These are phyloP conservation scores for Chymomyza fuscimana DNA, from an alignment of 2,888 invertebrate species.

Conservation along the genomic window DNA sequence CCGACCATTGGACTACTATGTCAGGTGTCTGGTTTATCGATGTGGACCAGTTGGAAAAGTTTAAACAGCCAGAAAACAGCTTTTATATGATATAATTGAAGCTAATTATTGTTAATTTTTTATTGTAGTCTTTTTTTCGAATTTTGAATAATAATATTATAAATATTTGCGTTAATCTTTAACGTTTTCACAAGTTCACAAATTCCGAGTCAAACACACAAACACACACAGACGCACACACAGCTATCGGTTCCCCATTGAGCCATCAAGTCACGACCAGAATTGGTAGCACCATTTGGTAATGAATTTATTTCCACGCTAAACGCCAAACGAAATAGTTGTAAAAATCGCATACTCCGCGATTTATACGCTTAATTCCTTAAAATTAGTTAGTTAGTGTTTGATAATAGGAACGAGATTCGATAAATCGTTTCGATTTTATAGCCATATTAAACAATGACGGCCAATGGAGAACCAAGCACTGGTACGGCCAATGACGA, in stretches of 20 bases:
- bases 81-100: slow-evolving; percentile 39
- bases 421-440: not conserved
- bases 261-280: slow-evolving; percentile 46
- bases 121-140: slow-evolving; percentile 33
- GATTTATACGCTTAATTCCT: not conserved
- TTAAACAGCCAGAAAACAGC: not conserved
- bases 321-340: slow-evolving; percentile 73
- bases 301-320: slow-evolving; percentile 73
- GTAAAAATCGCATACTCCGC: slow-evolving; percentile 48
- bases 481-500: slow-evolving; percentile 40
- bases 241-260: slow-evolving; percentile 19
- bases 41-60: not conserved
- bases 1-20: not conserved
- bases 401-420: not conserved
- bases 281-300: slow-evolving; percentile 38
- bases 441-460: slow-evolving; percentile 45
- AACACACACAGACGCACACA: slow-evolving; percentile 17
- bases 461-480: slow-evolving; percentile 56
- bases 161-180: slow-evolving; percentile 67
- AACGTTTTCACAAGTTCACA: slow-evolving; percentile 62
- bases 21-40: slow-evolving; percentile 21
- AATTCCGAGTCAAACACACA: slow-evolving; percentile 12
- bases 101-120: slow-evolving; percentile 58
- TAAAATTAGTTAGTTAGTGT: not conserved
- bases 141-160: slow-evolving; percentile 4